phyloP scores from a whole-genome alignment of 2,797 vertebrate species.

The Phataginus tricuspis region DNA sequence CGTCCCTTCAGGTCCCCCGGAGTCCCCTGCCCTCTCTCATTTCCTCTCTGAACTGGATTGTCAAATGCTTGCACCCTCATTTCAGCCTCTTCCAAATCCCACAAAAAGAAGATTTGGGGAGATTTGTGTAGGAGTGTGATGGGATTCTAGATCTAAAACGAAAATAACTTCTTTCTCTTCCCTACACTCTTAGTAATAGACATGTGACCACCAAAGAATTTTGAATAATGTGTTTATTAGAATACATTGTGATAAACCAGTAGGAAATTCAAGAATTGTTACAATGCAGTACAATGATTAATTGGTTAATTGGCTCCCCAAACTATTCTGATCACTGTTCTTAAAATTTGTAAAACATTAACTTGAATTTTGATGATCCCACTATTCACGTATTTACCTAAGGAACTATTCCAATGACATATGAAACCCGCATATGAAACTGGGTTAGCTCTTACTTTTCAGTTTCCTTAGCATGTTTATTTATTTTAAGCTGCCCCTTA shows the following conservation, averaged over 20 bases:
- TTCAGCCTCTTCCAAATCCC: conserved; percentile 31
- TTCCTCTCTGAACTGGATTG: conserved; percentile 63
- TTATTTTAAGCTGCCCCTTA: conserved; percentile 65
- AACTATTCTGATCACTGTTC: background rate
- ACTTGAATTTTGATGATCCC: conserved; percentile 14
- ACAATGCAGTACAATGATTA: background rate
- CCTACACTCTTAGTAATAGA: background rate
- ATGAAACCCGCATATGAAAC: conserved; percentile 24
- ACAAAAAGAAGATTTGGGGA: background rate
- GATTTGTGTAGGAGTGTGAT: background rate
- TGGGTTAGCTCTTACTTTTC: conserved; percentile 54
- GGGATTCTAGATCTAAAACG: background rate
- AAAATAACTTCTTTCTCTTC: conserved; percentile 16
- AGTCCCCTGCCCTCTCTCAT: background rate
- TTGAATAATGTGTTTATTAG: conserved; percentile 78
- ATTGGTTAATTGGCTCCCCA: conserved; percentile 49
- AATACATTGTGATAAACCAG: conserved; percentile 67
- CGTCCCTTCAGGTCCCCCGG: conserved; percentile 7
- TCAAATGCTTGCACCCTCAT: background rate
- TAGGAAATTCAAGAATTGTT: conserved; percentile 62
- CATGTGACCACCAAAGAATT: conserved; percentile 42
- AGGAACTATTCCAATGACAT: background rate
- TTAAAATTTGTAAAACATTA: conserved; percentile 47
- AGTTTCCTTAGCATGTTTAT: conserved; percentile 57
- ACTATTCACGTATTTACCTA: conserved; percentile 24